Evolutionary conservation across 1,140 invertebrate genomes (phyloP), one percentile per base, ranked within the genome.

Genomic region (Zaprionus inermis): DNA sequence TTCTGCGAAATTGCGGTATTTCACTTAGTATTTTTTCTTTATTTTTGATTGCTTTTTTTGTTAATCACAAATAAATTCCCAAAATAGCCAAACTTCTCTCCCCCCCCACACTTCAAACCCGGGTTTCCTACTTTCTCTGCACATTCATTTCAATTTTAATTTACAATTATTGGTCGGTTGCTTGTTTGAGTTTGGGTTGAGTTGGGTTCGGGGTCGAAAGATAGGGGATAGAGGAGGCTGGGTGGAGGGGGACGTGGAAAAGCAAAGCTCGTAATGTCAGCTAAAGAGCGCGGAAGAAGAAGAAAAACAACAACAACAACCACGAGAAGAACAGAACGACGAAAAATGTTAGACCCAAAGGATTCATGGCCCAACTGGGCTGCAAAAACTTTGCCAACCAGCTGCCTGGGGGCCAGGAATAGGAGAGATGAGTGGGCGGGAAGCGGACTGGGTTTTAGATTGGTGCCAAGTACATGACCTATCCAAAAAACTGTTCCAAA

Each of bases 81-180:
- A 22, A 49, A 54, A 28, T 30, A 54, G 22, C 51, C 51, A 1
- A 28, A 28, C 24, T 54, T 54, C 58, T 30, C 12, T 20, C 14
- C 24, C 3, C 18, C 5, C 12, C 12, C 38, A 28, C 5, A 28
- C 24, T 28, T 16, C n/a, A 3, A 0, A 5, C 14, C 9, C n/a
- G 30, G 10, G 30, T 32, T 32, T n/a, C 6, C 36, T 1, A 4
- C 6, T 14, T 44, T 16, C 36, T 70, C 49, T n/a, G 14, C 58
- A 54, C 79, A 79, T 86, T 83, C 76, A 66, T 88, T 86, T 86
- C 79, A 88, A 86, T 86, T 86, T 86, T 86, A 86, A 86, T 86
- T 86, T 86, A 88, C 82, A 86, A 88, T 86, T 88, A 86, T 86
- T 88, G 82, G 76, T 65, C 60, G 67, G 34, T 72, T 80, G 70